These are phyloP conservation scores for Lathamus discolor DNA, from an alignment of 2,113 vertebrate genomes.

Conservation along the genomic window DNA sequence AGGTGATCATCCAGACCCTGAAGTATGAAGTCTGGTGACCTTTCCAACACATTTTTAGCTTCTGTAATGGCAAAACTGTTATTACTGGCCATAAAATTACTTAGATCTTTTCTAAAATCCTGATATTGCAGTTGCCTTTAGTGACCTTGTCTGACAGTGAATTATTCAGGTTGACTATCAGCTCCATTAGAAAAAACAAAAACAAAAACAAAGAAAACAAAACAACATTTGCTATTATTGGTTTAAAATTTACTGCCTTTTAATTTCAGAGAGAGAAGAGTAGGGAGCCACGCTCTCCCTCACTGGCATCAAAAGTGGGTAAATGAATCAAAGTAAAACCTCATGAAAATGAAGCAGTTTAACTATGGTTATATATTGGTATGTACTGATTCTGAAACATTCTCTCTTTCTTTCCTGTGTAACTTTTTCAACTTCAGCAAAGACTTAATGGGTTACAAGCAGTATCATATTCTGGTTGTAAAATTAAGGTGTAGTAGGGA, in stretches of 20 bases:
- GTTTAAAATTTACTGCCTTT: conserved; percentile 68
- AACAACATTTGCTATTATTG: conserved; percentile 43
- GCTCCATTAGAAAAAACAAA: conserved; percentile 17
- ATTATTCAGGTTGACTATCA: conserved; percentile 62
- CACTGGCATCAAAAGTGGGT: conserved; percentile 38
- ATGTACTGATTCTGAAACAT: not conserved
- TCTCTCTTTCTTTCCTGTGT: not conserved
- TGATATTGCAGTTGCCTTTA: conserved; percentile 56
- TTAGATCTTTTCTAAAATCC: conserved; percentile 60
- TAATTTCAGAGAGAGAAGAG: conserved; percentile 55
- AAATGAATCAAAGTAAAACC: conserved; percentile 54
- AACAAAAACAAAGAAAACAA: not conserved
- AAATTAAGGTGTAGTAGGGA: not conserved
- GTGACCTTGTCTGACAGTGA: conserved; percentile 53
- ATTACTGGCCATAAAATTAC: conserved; percentile 63
- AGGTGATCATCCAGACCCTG: not conserved
- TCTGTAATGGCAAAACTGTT: conserved; percentile 58
- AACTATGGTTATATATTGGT: not conserved
- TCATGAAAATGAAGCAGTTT: conserved; percentile 57
- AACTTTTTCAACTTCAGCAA: not conserved
- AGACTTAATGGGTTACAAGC: not conserved
- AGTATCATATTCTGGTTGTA: fast-evolving
- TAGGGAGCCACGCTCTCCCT: conserved; percentile 17
- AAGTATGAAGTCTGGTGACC: conserved; percentile 51
- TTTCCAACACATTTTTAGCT: conserved; percentile 62